Percentiles rank a stretch among this genome's conserved stretches.
Evolutionary conservation across 2,888 invertebrate species (phyloP).

Genomic region (Abrostola triplasia): DNA sequence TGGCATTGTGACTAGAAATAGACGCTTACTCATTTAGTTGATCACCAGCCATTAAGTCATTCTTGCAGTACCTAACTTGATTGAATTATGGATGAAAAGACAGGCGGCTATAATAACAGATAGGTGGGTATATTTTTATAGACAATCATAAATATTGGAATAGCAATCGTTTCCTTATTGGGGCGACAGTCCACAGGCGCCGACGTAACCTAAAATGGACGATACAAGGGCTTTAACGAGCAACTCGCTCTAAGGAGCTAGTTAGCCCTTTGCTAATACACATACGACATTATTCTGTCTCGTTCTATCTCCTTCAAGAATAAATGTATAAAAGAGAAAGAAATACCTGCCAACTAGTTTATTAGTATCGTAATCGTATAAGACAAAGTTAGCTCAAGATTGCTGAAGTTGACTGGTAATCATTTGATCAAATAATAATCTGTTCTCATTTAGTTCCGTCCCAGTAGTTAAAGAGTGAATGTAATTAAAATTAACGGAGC

Average conservation of each 20-base stretch:
- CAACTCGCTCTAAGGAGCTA: slow-evolving; percentile 61
- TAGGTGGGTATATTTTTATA: slow-evolving; percentile 24
- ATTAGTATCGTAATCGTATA: slow-evolving; percentile 18
- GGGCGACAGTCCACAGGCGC: slow-evolving; percentile 67
- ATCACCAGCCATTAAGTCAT: slow-evolving; percentile 30
- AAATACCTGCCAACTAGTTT: slow-evolving; percentile 24
- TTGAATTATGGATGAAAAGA: slow-evolving; percentile 36
- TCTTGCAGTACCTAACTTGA: slow-evolving; percentile 28
- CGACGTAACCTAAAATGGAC: slow-evolving; percentile 74
- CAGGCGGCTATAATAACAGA: slow-evolving; percentile 17
- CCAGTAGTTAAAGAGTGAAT: slow-evolving; percentile 38
- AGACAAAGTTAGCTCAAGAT: slow-evolving; percentile 23
- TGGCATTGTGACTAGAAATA: slow-evolving; percentile 64
- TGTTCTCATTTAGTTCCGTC: slow-evolving; percentile 12
- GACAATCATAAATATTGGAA: slow-evolving; percentile 56
- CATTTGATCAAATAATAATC: slow-evolving; percentile 36
- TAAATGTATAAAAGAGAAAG: slow-evolving; percentile 28
- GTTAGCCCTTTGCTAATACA: slow-evolving; percentile 56
- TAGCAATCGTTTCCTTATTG: slow-evolving; percentile 66
- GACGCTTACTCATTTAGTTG: slow-evolving; percentile 62
- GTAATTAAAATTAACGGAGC: slow-evolving; percentile 46
- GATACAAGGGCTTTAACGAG: slow-evolving; percentile 73
- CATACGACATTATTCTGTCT: slow-evolving; percentile 38
- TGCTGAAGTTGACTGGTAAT: slow-evolving; percentile 19
- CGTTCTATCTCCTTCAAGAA: slow-evolving; percentile 28